Conservation (phyloP, 2,797 vertebrate genomes). For the Philypnodon macrostomus region DNA sequence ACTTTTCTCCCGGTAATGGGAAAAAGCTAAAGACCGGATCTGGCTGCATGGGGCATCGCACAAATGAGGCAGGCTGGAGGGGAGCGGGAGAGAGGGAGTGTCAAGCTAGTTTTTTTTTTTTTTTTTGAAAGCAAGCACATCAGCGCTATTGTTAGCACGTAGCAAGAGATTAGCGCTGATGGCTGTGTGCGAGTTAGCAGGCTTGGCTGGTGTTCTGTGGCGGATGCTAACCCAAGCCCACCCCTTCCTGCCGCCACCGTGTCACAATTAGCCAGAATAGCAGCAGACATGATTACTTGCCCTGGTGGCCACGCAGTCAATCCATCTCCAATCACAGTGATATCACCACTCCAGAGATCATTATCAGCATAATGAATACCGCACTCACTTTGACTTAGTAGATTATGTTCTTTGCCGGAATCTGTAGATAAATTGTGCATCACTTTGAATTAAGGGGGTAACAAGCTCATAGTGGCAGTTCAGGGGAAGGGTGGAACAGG, state of each 20-base stretch:
- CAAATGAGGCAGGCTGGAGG: conserved; percentile 49
- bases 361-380: conserved; percentile 46
- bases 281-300: conserved; percentile 54
- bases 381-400: conserved; percentile 25
- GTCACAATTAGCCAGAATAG: conserved; percentile 65
- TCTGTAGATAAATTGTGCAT: conserved; percentile 23
- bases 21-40: conserved; percentile 51
- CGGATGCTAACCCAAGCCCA: conserved; percentile 54
- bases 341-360: conserved; percentile 45
- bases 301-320: conserved; percentile 38
- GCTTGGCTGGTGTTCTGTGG: conserved; percentile 64
- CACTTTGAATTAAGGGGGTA: conserved; percentile 34
- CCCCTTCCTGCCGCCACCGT: conserved; percentile 49
- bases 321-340: conserved; percentile 47
- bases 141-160: conserved; percentile 73
- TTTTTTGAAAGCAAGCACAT: conserved; percentile 59
- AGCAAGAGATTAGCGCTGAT: conserved; percentile 68
- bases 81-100: conserved; percentile 3
- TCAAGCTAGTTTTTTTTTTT: conserved; percentile 33
- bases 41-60: conserved; percentile 43
- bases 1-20: conserved; percentile 43
- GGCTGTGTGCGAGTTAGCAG: conserved; percentile 57
- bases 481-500: conserved; percentile 10
- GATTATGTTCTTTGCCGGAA: conserved; percentile 26
- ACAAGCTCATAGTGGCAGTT: conserved; percentile 13